Percentiles rank a stretch among this genome's conserved stretches.
Conservation (phyloP, 2,888 invertebrate species). For the Polia nebulosa region DNA sequence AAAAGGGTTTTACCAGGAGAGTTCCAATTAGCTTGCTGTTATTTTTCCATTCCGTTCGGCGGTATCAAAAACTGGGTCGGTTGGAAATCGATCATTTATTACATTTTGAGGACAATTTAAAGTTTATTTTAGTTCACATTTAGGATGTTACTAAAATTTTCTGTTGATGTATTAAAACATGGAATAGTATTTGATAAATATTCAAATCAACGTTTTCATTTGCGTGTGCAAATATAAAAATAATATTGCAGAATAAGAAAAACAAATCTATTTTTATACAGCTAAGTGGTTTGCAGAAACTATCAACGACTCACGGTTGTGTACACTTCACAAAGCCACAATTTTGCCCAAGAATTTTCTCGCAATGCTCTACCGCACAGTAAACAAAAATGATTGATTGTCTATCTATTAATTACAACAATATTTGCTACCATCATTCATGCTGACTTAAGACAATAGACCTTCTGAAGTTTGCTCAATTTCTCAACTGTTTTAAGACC, state of each 20-base stretch:
- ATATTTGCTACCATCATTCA: conserved; percentile 80
- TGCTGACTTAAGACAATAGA: conserved; percentile 67
- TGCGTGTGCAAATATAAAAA: neutral
- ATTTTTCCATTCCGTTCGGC: conserved; percentile 87
- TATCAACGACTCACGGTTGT: conserved; percentile 35
- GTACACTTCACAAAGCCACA: conserved; percentile 32
- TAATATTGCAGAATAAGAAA: too few species aligned
- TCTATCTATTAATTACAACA: conserved; percentile 78
- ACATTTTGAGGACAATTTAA: conserved; percentile 50
- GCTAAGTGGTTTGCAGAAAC: conserved; percentile 24
- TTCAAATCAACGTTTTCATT: too few species aligned
- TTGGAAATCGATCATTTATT: conserved; percentile 74
- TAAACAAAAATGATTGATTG: conserved; percentile 83
- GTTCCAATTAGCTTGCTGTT: conserved; percentile 90
- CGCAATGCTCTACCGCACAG: conserved; percentile 34
- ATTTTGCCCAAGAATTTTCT: conserved; percentile 37
- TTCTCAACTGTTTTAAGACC: conserved; percentile 53
- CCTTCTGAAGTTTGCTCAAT: conserved; percentile 62
- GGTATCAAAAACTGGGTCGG: conserved; percentile 82
- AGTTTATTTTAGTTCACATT: conserved; percentile 32
- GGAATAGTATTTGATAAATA: too few species aligned
- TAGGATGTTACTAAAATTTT: neutral
- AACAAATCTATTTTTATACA: neutral
- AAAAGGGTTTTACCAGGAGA: conserved; percentile 88
- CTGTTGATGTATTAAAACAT: neutral